phyloP scores from a whole-genome alignment of 2,113 vertebrate species.

The Arizona elegans region DNA sequence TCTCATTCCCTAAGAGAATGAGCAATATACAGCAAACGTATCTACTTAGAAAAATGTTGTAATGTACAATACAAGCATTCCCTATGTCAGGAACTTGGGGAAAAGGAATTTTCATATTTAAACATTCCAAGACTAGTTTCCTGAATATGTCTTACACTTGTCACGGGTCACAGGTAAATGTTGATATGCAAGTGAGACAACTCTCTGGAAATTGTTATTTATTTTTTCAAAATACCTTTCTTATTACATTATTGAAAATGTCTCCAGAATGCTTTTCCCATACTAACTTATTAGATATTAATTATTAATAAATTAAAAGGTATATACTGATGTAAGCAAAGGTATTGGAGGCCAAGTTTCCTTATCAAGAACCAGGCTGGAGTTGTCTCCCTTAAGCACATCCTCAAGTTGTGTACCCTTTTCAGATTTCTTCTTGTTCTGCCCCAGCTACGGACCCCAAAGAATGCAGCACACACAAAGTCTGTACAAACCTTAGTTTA shows the following conservation, averaged over 20 bases:
- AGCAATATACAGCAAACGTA: background rate
- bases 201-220: background rate
- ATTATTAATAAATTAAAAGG: constrained; percentile 26
- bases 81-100: background rate
- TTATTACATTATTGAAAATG: background rate
- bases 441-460: too few species aligned
- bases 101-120: background rate
- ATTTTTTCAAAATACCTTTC: constrained; percentile 5
- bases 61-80: background rate
- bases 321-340: constrained; percentile 7
- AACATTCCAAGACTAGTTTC: background rate
- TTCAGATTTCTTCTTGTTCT: constrained; percentile 8
- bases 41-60: background rate
- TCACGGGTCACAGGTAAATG: background rate
- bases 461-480: too few species aligned
- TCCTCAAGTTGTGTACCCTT: constrained; percentile 10
- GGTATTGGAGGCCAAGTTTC: constrained; percentile 19
- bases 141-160: background rate
- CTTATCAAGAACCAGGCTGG: constrained; percentile 42
- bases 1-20: background rate
- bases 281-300: background rate
- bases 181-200: background rate
- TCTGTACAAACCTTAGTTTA: too few species aligned
- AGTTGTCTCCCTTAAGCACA: constrained; percentile 21
- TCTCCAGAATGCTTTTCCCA: background rate